Conservation (phyloP, 1,140 invertebrate genomes). For the Hypsibius dujardini region DNA sequence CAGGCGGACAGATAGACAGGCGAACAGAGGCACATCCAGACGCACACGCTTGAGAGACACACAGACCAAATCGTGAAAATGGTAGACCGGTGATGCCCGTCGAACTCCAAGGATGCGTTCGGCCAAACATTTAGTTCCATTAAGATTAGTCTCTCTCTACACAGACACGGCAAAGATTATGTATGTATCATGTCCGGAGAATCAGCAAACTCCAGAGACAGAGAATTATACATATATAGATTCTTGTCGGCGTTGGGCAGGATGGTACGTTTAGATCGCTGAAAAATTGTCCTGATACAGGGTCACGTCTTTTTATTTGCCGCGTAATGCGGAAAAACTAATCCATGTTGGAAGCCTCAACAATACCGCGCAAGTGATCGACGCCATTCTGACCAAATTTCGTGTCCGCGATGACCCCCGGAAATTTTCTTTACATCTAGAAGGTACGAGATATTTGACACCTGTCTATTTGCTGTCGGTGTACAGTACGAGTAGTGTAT, state of each 20-base stretch:
- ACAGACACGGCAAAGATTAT: too few relatives aligned
- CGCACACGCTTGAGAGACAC: too few relatives aligned
- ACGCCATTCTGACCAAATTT: slow-evolving; percentile 10
- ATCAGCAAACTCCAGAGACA: not conserved
- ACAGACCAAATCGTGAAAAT: too few relatives aligned
- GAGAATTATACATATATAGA: not conserved
- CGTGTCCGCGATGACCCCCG: not conserved
- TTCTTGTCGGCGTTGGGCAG: not conserved
- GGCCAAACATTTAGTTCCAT: too few relatives aligned
- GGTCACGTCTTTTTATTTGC: slow-evolving; percentile 10
- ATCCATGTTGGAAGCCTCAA: slow-evolving; percentile 2
- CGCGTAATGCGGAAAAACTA: slow-evolving; percentile 2
- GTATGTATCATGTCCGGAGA: too few relatives aligned
- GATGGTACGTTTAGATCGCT: not conserved
- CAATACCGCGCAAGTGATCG: not conserved
- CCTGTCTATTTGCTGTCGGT: too few relatives aligned
- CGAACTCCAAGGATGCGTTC: too few relatives aligned
- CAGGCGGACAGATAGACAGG: too few relatives aligned
- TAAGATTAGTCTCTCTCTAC: too few relatives aligned
- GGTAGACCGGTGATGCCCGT: too few relatives aligned
- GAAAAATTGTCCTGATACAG: slow-evolving; percentile 6
- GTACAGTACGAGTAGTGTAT: too few relatives aligned
- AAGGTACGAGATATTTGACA: not conserved
- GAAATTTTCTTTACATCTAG: slow-evolving; percentile 10
- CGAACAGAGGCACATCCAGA: too few relatives aligned